Conservation (phyloP, 2,797 vertebrate genomes). For the Mus spretus region DNA sequence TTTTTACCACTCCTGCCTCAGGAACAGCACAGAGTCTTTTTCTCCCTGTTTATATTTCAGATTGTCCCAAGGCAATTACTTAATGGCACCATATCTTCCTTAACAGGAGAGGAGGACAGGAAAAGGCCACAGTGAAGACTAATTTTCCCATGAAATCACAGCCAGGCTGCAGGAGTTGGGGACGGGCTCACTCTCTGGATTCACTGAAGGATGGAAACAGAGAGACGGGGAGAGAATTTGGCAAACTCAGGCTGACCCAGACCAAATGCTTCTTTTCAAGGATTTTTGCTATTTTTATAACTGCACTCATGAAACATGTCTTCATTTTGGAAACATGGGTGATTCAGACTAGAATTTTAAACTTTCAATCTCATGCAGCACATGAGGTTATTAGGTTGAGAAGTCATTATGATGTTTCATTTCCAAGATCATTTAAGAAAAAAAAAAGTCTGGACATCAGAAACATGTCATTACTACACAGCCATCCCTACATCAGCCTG, state of each 20-base stretch:
- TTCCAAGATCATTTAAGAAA: background rate
- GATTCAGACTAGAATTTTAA: constrained; percentile 31
- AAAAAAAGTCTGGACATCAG: background rate
- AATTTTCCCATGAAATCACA: constrained; percentile 67
- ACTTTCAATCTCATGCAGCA: constrained; percentile 9
- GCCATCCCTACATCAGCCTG: background rate
- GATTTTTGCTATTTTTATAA: constrained; percentile 76
- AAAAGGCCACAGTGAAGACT: constrained; percentile 25
- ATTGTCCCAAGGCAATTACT: constrained; percentile 22
- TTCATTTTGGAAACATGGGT: constrained; percentile 47
- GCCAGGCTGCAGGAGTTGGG: constrained; percentile 17
- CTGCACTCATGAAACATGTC: constrained; percentile 40
- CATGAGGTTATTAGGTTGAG: background rate
- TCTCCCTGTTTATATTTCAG: background rate
- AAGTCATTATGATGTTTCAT: background rate
- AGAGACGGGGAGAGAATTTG: background rate
- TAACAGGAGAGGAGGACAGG: constrained; percentile 20
- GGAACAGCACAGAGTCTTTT: constrained; percentile 22
- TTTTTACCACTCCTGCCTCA: constrained; percentile 58
- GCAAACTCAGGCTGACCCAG: constrained; percentile 43
- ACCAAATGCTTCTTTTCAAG: constrained; percentile 65
- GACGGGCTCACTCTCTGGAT: background rate
- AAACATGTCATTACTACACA: background rate
- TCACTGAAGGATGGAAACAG: background rate
- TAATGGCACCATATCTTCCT: constrained; percentile 1